Conservation (phyloP, 2,797 vertebrate genomes). For the Aythya fuligula region DNA sequence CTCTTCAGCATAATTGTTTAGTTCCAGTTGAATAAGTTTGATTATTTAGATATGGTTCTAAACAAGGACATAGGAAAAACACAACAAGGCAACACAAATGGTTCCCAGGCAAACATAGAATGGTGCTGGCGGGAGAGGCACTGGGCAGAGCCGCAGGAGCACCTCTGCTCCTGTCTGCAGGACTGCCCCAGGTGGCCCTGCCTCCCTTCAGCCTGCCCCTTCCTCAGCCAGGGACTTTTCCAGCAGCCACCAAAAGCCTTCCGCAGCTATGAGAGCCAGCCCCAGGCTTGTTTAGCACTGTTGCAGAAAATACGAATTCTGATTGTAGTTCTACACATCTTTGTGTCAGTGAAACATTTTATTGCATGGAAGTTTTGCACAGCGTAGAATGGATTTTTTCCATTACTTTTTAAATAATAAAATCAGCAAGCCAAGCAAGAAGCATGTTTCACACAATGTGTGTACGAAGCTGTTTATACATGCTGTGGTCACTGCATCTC, state of each 20-base stretch:
- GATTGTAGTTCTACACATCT: neutral
- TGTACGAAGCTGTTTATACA: neutral
- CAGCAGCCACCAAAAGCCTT: neutral
- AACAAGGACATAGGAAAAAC: neutral
- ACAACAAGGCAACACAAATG: neutral
- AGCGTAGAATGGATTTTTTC: neutral
- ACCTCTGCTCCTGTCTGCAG: neutral
- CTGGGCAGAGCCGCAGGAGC: neutral
- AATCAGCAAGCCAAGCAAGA: neutral
- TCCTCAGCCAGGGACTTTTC: neutral
- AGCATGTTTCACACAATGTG: neutral
- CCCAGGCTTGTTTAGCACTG: neutral
- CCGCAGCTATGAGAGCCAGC: neutral
- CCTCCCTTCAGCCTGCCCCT: neutral
- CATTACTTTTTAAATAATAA: neutral
- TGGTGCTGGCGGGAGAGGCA: neutral
- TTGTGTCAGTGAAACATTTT: neutral
- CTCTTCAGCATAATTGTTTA: neutral
- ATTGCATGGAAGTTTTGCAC: neutral
- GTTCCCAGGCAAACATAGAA: neutral
- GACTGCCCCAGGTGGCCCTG: neutral
- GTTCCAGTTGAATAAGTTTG: neutral
- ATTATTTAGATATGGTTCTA: neutral
- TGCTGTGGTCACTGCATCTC: neutral
- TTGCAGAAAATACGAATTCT: neutral